Evolutionary conservation across 2,888 invertebrate genomes (phyloP), one percentile per base, ranked within the genome.

Genomic region (Thera obeliscata): DNA sequence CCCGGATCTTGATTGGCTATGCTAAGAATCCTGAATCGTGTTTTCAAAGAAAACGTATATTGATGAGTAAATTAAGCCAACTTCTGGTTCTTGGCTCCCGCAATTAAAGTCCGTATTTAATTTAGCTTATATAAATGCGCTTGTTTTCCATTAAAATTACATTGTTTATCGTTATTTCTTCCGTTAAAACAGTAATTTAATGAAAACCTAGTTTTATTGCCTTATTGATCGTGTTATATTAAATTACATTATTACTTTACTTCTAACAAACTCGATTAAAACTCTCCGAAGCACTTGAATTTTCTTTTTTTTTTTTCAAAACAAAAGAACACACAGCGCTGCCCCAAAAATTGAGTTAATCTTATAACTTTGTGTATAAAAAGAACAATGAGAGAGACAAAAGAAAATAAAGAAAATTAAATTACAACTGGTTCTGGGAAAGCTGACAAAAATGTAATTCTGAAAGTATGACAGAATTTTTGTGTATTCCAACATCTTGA

Each of bases 271-370:
- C 83, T 83, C 80, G 77, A 84, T 87, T 86, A 84, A 83, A 86
- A 83, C 80, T 81, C 77, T 77, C 76, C 68, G 75, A 66, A 74
- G 74, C 71, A 78, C 75, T 73, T 68, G 62, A 61, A 50, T 63
- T 74, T 79, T 80, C 78, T 75, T 76, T 74, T 75, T 72, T 75
- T 72, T 78, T 78, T 82, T 78, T 78, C 71, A 75, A 70, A 76
- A 80, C 79, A 84, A 84, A 81, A 80, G 80, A 83, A 83, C 78
- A 81, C 79, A 82, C 65, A 56, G 55, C 78, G 78, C 78, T 78
- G 80, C 79, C 80, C 76, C 78, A 79, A 81, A 87, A 87, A 87
- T 87, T 86, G 84, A 85, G 86, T 87, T 87, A 87, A 86, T 86
- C 82, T 87, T 77, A 78, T 79, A 82, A 83, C 82, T 81, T 82